Conservation (phyloP, 2,113 vertebrate species). For the Neolamprologus devosi region DNA sequence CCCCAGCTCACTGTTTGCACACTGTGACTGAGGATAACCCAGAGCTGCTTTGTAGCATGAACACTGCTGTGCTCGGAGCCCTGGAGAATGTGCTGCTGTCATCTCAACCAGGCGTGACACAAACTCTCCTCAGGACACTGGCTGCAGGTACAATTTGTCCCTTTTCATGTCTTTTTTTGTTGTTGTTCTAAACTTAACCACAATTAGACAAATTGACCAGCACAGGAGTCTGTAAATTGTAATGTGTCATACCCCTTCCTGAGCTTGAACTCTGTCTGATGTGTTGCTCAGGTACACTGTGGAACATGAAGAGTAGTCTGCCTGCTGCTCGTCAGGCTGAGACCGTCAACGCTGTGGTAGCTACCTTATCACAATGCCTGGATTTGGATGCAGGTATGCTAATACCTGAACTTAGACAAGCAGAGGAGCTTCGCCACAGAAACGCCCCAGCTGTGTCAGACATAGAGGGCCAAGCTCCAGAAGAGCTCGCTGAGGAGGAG, state of each 20-base stretch:
- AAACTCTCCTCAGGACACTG: conserved; percentile 80
- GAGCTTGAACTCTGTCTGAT: not conserved
- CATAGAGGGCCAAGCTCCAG: not conserved
- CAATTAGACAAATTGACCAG: not conserved
- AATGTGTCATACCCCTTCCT: not conserved
- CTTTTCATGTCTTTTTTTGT: not conserved
- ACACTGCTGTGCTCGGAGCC: conserved; percentile 59
- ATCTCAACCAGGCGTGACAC: conserved; percentile 73
- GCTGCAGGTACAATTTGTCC: conserved; percentile 75
- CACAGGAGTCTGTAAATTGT: not conserved
- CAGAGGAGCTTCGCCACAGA: conserved; percentile 49
- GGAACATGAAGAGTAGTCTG: conserved; percentile 86
- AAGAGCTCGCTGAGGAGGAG: conserved; percentile 9
- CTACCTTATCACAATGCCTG: conserved; percentile 79
- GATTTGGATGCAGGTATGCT: conserved; percentile 71
- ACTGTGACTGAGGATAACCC: conserved; percentile 92
- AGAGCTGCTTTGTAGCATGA: conserved; percentile 80
- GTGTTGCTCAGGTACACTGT: conserved; percentile 66
- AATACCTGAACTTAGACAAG: conserved; percentile 74
- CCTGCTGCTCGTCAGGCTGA: conserved; percentile 80
- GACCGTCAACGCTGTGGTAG: conserved; percentile 78
- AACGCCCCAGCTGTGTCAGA: not conserved
- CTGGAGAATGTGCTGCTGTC: conserved; percentile 79
- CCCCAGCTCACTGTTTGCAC: conserved; percentile 88
- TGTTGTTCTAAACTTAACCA: not conserved